Evolutionary conservation across 2,797 vertebrate genomes (phyloP), one percentile per base, ranked within the genome.

Genomic region (Bradypodion pumilum): DNA sequence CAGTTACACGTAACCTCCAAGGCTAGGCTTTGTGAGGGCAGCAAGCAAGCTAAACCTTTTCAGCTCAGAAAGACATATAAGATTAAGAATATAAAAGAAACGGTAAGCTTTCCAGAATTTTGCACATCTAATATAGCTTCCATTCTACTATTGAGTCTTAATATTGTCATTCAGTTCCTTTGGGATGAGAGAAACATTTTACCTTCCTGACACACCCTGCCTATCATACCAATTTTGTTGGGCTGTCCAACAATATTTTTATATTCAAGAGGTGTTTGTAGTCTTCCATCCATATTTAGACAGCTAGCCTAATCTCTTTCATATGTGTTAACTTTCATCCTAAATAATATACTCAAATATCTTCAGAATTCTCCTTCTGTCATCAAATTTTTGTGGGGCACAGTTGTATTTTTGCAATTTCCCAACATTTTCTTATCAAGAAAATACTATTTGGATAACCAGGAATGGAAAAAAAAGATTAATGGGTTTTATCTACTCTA

Each of bases 401-500:
- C 7, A 74, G 1, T n/a, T 75, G 37, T 29, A 4, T 40, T 56
- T 15, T 40, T 40, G 3, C 49, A 46, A 32, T 27, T 56, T 70
- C 65, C 56, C 60, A 29, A 60, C 70, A 37, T 37, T 19, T 63
- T 62, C 19, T 75, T 76, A 52, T 62, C 52, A 49, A 35, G 65
- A 77, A n/a, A 77, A 77, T 85, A 49, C 42, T 37, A 46, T 62
- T 52, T 70, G 74, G n/a, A 81, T 42, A 76, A 70, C 32, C 19
- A 81, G 25, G 65, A 75, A 72, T 72, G 72, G 69, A 52, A 37
- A 80, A 66, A 66, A 37, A 76, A 81, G 73, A 76, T 85, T 37
- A 78, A 85, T 76, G 49, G 49, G 25, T 52, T 70, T 81, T 63
- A 81, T 85, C 84, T 85, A 56, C 37, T 49, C 79, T 56, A 85